phyloP scores from a whole-genome alignment of 2,797 vertebrate genomes.

The Melanotaenia parkinsoni region DNA sequence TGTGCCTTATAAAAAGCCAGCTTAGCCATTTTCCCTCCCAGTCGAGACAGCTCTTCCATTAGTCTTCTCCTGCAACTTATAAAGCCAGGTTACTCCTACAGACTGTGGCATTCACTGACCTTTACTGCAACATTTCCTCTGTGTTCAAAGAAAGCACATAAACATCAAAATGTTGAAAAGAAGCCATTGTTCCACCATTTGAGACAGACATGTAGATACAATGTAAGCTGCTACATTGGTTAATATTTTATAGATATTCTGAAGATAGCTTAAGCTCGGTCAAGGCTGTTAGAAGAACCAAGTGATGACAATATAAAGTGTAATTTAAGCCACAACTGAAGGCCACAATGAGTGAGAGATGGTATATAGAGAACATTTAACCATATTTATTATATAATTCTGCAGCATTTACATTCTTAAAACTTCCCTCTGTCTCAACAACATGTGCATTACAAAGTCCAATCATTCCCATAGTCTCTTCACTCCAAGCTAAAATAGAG shows the following conservation, averaged over 20 bases:
- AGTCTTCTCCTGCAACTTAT: neutral
- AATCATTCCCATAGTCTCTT: constrained; percentile 19
- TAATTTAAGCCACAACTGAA: constrained; percentile 36
- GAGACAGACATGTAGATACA: neutral
- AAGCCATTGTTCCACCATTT: neutral
- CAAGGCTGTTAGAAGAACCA: neutral
- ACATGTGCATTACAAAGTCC: constrained; percentile 24
- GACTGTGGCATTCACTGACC: neutral
- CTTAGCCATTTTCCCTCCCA: neutral
- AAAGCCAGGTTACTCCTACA: neutral
- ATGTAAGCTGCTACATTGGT: constrained; percentile 16
- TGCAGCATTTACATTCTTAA: constrained; percentile 71
- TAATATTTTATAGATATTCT: constrained; percentile 3
- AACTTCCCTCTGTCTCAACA: constrained; percentile 24
- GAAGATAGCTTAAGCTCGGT: neutral
- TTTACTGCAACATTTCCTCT: neutral
- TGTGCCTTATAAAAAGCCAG: neutral
- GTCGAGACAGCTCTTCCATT: neutral
- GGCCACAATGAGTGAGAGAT: constrained; percentile 50
- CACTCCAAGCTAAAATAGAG: constrained; percentile 20
- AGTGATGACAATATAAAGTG: neutral
- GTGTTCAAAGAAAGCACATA: constrained; percentile 9
- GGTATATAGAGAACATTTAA: constrained; percentile 31
- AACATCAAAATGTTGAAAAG: neutral
- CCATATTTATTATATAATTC: constrained; percentile 59